Evolutionary conservation across 2,113 vertebrate species (phyloP), one percentile per base, ranked within the genome.

Genomic region (Poicephalus meyeri): DNA sequence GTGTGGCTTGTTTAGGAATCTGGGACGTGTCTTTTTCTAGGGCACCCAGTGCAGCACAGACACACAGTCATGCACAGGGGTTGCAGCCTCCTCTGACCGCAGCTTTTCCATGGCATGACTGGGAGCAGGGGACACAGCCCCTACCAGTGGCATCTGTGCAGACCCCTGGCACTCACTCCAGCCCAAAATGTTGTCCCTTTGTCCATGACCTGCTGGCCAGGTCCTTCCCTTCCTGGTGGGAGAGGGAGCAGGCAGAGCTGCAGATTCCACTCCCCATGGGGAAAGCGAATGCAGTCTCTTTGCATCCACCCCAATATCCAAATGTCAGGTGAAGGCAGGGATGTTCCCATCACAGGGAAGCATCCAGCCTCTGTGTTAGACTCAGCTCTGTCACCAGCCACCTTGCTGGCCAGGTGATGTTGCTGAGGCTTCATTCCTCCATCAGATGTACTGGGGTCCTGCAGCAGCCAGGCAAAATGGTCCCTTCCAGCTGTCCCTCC

Each of bases 111-210:
- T 2, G 2, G 80, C 50, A 50, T 12, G 18, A 0, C 24, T 2
- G 0, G 42, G 13, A 71, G 37, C 13, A 1, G 23, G 46, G 28
- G 33, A 17, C 58, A 16, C 1, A 1, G 6, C 56, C 53, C 14
- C 0, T 1, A 42, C 50, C 2, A 0, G 2, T 5, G 80, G 24
- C 7, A 10, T 0, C 2, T 5, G 50, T 53, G 31, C 1, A 3
- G 35, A 16, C 8, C 31, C 18, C 63, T 16, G 41, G 16, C 5
- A 13, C 24, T 2, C 0, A 3, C 3, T 33, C 39, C 83, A 47
- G 28, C 37, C 56, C 68, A 1, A 80, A 35, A n/a, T 16, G 53
- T 37, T 44, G 14, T 16, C 14, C 47, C 37, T 8, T 58, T 49
- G 29, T 15, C 16, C 1, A 1, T 66, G 28, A 79, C 35, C 2